Evolutionary conservation across 2,113 vertebrate genomes (phyloP), one percentile per base, ranked within the genome.

Genomic region (Capreolus pygargus): DNA sequence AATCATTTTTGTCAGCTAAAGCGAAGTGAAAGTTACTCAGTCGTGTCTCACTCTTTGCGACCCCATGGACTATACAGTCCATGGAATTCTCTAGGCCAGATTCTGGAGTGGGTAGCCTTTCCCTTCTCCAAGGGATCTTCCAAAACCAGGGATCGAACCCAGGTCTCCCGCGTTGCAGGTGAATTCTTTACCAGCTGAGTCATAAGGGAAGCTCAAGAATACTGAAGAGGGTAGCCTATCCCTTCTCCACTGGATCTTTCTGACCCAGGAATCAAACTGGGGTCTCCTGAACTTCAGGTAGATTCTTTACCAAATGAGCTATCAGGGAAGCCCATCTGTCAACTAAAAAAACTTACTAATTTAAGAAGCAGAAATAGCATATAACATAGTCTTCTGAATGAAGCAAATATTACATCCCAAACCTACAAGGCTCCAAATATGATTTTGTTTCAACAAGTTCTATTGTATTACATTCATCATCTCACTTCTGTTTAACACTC

Each of bases 371-470:
- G 70, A 97, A 95, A 90, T 2, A 89, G 47, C 21, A 92, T 50
- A 27, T 39, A 91, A n/a, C 12, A 54, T 55, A 87, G 82, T 85
- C n/a, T 86, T 84, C 64, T 33, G 9, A 10, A 58, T 54, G 70
- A 94, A 94, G 36, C 60, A 94, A 76, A 57, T 52, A 91, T 30
- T 76, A 70, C 30, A 89, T 27, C 17, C 50, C 15, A 95, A 96
- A 86, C 86, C 52, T 47, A 30, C 30, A 91, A 94, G 47, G 15
- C 36, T 83, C 50, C 67, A 81, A 47, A 84, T 5, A 78, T 2
- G 13, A 92, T 60, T 84, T 57, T 64, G 47, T 89, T 91, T 67
- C 83, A 95, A 12, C 5, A 7, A 81, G 6, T 84, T 91, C 67
- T 95, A 91, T 1, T 74, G 9, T 61, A 78, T n/a, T 83, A 95